phyloP scores from a whole-genome alignment of 2,888 invertebrate genomes.

The Plebejus anna region DNA sequence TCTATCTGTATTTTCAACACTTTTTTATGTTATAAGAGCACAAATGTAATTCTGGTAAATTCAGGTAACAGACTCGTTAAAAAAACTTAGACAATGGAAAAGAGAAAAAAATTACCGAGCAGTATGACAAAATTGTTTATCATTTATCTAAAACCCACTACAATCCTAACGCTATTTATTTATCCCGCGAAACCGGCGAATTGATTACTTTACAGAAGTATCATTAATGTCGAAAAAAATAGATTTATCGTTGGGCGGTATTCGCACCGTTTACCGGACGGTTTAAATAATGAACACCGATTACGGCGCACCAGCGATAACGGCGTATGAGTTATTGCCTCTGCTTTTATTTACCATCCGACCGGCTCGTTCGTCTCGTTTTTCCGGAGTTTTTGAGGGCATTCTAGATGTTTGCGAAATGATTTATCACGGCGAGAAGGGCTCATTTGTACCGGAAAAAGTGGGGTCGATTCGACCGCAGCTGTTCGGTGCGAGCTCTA shows the following conservation, averaged over 20 bases:
- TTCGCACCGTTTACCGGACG: conserved; percentile 34
- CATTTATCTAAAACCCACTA: neutral
- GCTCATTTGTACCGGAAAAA: conserved; percentile 24
- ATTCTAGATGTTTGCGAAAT: conserved; percentile 28
- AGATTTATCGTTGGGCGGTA: conserved; percentile 29
- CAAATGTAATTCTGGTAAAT: too few species aligned
- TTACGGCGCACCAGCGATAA: conserved; percentile 34
- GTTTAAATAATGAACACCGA: conserved; percentile 36
- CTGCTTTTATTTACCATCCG: conserved; percentile 28
- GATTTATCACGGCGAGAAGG: conserved; percentile 20
- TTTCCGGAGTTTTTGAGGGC: conserved; percentile 22
- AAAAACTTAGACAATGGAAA: neutral
- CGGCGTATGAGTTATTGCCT: conserved; percentile 33
- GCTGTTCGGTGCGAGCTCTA: conserved; percentile 2
- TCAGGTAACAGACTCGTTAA: neutral
- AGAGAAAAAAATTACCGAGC: neutral
- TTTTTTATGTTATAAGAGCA: too few species aligned
- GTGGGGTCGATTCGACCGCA: conserved; percentile 21
- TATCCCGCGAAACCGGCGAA: neutral
- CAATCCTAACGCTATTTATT: neutral
- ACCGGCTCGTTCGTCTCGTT: conserved; percentile 28
- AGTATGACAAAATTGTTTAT: neutral
- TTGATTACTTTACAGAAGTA: conserved; percentile 25
- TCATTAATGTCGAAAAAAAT: conserved; percentile 27
- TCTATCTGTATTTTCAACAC: too few species aligned